phyloP scores from a whole-genome alignment of 2,113 vertebrate species.

The Aplodontia rufa region DNA sequence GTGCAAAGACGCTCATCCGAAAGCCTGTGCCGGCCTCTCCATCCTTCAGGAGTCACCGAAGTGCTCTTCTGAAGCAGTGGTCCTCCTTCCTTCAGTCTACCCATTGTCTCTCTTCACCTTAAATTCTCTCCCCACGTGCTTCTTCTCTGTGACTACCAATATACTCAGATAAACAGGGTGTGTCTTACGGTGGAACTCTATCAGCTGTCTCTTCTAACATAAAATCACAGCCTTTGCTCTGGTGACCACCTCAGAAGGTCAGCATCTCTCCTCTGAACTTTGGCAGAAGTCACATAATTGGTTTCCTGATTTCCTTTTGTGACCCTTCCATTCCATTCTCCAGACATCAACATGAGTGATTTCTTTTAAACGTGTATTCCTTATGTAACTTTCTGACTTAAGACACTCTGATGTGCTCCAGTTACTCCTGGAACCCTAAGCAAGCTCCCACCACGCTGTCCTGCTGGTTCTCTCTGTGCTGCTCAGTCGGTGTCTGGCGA shows the following conservation, averaged over 20 bases:
- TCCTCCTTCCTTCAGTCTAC: neutral
- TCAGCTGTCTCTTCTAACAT: neutral
- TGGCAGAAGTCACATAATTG: accelerated
- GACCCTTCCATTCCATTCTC: accelerated
- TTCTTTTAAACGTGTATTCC: neutral
- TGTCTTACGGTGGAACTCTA: neutral
- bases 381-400: neutral
- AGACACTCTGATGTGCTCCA: neutral
- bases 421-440: neutral
- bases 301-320: neutral
- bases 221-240: neutral
- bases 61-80: too few species aligned
- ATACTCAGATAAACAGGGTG: neutral
- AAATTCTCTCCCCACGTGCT: neutral
- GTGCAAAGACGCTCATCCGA: neutral
- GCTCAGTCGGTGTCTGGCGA: accelerated
- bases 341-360: accelerated
- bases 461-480: accelerated
- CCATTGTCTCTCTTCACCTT: neutral
- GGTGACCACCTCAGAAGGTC: neutral
- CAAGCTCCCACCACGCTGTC: accelerated
- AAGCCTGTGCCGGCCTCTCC: accelerated
- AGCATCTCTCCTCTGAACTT: accelerated
- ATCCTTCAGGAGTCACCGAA: neutral
- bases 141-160: neutral